phyloP scores from a whole-genome alignment of 23 tunicate species.

The Aplidium turbinatum region DNA sequence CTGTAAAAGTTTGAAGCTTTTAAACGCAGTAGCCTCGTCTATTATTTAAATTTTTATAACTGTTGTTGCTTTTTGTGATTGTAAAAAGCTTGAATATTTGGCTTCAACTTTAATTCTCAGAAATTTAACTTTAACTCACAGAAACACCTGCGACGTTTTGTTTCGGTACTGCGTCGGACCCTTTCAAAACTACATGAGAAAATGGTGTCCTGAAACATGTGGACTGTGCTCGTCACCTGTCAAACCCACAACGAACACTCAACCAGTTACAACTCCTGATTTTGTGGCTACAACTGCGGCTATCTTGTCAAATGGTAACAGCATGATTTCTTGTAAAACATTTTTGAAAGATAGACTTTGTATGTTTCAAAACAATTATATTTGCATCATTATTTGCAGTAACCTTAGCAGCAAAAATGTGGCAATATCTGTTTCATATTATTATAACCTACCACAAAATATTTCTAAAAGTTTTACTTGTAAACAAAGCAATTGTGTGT shows the following conservation, averaged over 20 bases:
- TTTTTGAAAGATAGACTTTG: background rate
- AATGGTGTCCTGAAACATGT: conserved; percentile 25
- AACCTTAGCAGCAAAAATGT: too few species aligned
- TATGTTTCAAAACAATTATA: background rate
- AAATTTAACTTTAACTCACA: background rate
- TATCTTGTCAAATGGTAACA: background rate
- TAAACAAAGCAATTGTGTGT: too few species aligned
- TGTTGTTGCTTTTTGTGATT: background rate
- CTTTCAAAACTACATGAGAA: conserved; percentile 16
- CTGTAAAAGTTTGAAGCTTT: too few species aligned
- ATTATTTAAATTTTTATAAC: background rate
- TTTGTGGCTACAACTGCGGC: too few species aligned
- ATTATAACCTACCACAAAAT: too few species aligned
- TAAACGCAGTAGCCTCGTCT: too few species aligned
- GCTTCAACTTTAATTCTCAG: background rate
- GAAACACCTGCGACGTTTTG: conserved; percentile 12
- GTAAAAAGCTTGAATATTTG: background rate
- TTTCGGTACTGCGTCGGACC: conserved; percentile 26
- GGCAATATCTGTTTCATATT: too few species aligned
- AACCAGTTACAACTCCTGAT: background rate
- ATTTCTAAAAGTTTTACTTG: too few species aligned
- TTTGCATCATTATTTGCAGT: background rate
- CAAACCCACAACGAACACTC: too few species aligned
- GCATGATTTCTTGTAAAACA: background rate
- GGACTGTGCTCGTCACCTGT: conserved; percentile 20